Evolutionary conservation across 2,888 invertebrate species (phyloP).

Genomic region (Yponomeuta sedellus): DNA sequence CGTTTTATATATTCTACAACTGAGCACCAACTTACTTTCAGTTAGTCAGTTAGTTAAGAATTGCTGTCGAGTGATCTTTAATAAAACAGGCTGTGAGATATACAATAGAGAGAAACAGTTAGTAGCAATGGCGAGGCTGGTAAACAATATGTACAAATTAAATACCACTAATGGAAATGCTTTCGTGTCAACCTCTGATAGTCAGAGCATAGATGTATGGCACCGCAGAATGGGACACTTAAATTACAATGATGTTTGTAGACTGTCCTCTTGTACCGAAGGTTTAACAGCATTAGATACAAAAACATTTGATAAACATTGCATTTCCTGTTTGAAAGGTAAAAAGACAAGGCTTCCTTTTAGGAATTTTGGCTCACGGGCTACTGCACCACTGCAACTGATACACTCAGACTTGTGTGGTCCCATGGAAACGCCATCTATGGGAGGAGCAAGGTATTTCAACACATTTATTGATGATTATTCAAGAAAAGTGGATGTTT

Average conservation of each 20-base stretch:
- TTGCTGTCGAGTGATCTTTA: slow-evolving; percentile 24
- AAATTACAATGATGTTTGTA: slow-evolving; percentile 20
- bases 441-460: slow-evolving; percentile 38
- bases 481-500: slow-evolving; percentile 29
- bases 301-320: neutral
- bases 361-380: slow-evolving; percentile 4
- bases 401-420: slow-evolving; percentile 43
- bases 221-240: slow-evolving; percentile 14
- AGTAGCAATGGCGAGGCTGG: slow-evolving; percentile 21
- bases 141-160: slow-evolving; percentile 23
- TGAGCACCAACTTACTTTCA: slow-evolving; percentile 24
- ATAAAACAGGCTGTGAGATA: slow-evolving; percentile 21
- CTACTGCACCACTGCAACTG: slow-evolving; percentile 29
- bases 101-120: slow-evolving; percentile 18
- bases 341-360: slow-evolving; percentile 15
- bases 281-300: slow-evolving; percentile 1
- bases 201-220: slow-evolving; percentile 1
- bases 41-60: slow-evolving; percentile 24
- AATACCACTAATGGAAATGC: slow-evolving; percentile 17
- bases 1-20: slow-evolving; percentile 25
- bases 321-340: slow-evolving; percentile 7
- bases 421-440: slow-evolving; percentile 36
- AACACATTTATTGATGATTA: slow-evolving; percentile 41
- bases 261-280: slow-evolving; percentile 23
- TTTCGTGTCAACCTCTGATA: slow-evolving; percentile 11